Evolutionary conservation across 2,888 invertebrate species (phyloP).

Genomic region (Galeopsomyia nigrocyanea): DNA sequence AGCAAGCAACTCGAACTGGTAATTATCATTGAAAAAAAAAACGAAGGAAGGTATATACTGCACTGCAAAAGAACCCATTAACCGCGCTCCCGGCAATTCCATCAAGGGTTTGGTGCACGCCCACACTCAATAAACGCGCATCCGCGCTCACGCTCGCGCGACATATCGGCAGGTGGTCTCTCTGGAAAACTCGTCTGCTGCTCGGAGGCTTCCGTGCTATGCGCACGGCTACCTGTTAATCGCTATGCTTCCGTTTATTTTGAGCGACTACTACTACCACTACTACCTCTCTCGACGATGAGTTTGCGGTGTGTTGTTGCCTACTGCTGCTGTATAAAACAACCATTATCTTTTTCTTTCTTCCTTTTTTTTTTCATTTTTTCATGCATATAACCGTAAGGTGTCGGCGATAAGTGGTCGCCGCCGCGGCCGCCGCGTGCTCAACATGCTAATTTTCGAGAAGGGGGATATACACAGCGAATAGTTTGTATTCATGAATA

Average conservation of each 20-base stretch:
- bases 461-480: too few relatives aligned
- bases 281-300: background rate
- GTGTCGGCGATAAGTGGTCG: background rate
- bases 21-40: too few relatives aligned
- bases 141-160: background rate
- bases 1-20: background rate
- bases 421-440: constrained; percentile 8
- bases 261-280: background rate
- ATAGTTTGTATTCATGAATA: too few relatives aligned
- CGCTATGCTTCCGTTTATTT: constrained; percentile 33
- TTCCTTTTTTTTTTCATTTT: too few relatives aligned
- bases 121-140: constrained; percentile 1
- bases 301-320: constrained; percentile 22
- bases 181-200: constrained; percentile 36
- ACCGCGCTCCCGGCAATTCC: background rate
- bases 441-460: too few relatives aligned
- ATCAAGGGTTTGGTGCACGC: constrained; percentile 1
- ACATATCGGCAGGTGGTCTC: constrained; percentile 24
- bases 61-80: too few relatives aligned
- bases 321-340: constrained; percentile 3
- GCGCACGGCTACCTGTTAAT: constrained; percentile 15
- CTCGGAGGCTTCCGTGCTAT: background rate
- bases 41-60: too few relatives aligned
- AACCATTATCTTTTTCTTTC: too few relatives aligned
- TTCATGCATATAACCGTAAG: too few relatives aligned